These are phyloP conservation scores for Xiphorhynchus elegans DNA, from an alignment of 2,113 vertebrate species.

Conservation along the genomic window DNA sequence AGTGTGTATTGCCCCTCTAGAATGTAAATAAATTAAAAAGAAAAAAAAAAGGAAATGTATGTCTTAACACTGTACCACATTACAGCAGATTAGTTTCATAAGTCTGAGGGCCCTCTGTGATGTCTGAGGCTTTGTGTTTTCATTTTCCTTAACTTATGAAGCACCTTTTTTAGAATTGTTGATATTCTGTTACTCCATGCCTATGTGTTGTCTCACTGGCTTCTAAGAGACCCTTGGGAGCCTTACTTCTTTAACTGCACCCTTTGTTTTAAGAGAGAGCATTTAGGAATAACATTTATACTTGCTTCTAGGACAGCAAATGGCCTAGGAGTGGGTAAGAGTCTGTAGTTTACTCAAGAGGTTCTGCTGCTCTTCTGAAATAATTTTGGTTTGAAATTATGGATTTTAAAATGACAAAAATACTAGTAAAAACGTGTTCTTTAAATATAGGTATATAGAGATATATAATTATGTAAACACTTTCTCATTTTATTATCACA, in stretches of 20 bases:
- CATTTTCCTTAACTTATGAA: constrained; percentile 79
- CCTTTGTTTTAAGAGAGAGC: constrained; percentile 63
- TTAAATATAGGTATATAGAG: constrained; percentile 33
- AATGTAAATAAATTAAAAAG: constrained; percentile 34
- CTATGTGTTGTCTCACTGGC: constrained; percentile 66
- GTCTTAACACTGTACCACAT: constrained; percentile 73
- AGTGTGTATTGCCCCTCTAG: constrained; percentile 68
- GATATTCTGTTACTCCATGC: constrained; percentile 72
- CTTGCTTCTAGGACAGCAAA: constrained; percentile 68
- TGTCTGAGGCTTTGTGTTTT: constrained; percentile 68
- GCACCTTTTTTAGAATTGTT: constrained; percentile 65
- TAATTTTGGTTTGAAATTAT: constrained; percentile 46
- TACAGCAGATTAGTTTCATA: constrained; percentile 70
- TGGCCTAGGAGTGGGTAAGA: constrained; percentile 61
- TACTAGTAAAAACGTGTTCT: constrained; percentile 48
- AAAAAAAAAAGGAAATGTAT: constrained; percentile 4
- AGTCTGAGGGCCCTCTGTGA: constrained; percentile 65
- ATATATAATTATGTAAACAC: constrained; percentile 17
- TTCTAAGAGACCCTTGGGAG: constrained; percentile 74
- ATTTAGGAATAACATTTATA: constrained; percentile 68
- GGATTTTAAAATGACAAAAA: constrained; percentile 19
- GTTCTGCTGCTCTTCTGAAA: constrained; percentile 69
- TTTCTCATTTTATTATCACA: constrained; percentile 70
- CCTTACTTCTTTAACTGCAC: constrained; percentile 70
- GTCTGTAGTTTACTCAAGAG: constrained; percentile 69